Evolutionary conservation across 2,888 invertebrate species (phyloP).

Genomic region (Drosophila anomelani): DNA sequence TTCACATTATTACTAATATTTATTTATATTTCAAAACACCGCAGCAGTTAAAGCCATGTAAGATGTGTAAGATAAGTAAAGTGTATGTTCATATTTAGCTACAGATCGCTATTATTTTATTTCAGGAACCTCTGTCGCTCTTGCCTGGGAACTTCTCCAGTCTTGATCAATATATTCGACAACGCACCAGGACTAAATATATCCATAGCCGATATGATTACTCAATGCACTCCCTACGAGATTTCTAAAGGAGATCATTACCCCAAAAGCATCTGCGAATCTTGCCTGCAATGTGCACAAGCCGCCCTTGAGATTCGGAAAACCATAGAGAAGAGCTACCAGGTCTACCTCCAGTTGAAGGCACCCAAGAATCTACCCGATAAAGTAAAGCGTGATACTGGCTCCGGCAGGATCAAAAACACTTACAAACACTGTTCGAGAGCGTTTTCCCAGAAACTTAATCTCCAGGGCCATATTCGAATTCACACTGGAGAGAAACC

Average conservation of each 20-base stretch:
- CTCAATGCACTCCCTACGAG: background rate
- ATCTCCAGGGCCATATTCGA: too few species aligned
- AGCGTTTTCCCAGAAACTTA: too few species aligned
- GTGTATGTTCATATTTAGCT: too few species aligned
- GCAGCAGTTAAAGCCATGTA: too few species aligned
- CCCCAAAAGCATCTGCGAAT: background rate
- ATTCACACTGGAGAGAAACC: too few species aligned
- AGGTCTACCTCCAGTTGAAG: background rate
- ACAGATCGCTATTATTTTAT: too few species aligned
- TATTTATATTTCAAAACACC: too few species aligned
- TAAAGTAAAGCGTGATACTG: background rate
- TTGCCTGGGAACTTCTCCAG: background rate
- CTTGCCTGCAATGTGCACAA: slow-evolving; percentile 1
- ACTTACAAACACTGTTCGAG: background rate
- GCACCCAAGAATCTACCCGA: background rate
- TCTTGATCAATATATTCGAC: background rate
- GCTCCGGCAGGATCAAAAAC: background rate
- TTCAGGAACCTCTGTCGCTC: background rate
- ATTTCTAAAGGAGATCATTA: background rate
- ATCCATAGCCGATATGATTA: background rate
- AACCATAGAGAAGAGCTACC: background rate
- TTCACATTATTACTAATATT: too few species aligned
- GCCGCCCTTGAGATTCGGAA: background rate
- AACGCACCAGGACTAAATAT: background rate
- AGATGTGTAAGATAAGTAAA: too few species aligned